phyloP scores from a whole-genome alignment of 2,797 vertebrate genomes.

The Microchirus variegatus region DNA sequence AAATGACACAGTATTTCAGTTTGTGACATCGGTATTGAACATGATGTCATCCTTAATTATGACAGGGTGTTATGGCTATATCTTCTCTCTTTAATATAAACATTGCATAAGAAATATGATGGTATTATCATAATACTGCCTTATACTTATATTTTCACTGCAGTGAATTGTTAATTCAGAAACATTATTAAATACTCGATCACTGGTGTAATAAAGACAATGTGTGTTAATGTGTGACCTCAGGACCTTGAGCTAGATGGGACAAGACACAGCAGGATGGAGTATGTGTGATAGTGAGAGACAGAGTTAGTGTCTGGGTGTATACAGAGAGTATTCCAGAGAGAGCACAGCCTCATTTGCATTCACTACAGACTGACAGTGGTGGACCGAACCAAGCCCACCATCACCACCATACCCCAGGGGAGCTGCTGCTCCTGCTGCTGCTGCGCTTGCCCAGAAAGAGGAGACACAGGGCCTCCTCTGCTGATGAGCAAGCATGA shows the following conservation, averaged over 20 bases:
- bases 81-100: no score
- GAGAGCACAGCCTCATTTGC: slow-evolving; percentile 62
- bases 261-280: slow-evolving; percentile 32
- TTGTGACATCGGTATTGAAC: no score
- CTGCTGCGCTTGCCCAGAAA: slow-evolving; percentile 41
- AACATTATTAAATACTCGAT: no score
- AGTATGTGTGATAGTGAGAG: slow-evolving; percentile 37
- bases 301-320: slow-evolving; percentile 31
- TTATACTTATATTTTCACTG: no score
- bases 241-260: slow-evolving; percentile 63
- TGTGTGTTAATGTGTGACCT: slow-evolving; percentile 33
- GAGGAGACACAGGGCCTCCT: slow-evolving; percentile 42
- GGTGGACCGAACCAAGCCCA: slow-evolving; percentile 37
- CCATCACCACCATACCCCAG: slow-evolving; percentile 29
- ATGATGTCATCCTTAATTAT: no score
- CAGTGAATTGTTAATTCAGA: no score
- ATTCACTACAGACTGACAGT: slow-evolving; percentile 62
- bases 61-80: no score
- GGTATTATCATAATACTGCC: no score
- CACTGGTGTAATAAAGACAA: neutral
- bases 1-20: no score
- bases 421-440: slow-evolving; percentile 32
- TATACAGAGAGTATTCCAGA: slow-evolving; percentile 42
- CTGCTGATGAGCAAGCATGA: slow-evolving; percentile 61
- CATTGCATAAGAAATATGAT: no score